Percentiles rank a stretch among this genome's conserved stretches.
Conservation (phyloP, 2,797 vertebrate species). For the Huso huso region DNA sequence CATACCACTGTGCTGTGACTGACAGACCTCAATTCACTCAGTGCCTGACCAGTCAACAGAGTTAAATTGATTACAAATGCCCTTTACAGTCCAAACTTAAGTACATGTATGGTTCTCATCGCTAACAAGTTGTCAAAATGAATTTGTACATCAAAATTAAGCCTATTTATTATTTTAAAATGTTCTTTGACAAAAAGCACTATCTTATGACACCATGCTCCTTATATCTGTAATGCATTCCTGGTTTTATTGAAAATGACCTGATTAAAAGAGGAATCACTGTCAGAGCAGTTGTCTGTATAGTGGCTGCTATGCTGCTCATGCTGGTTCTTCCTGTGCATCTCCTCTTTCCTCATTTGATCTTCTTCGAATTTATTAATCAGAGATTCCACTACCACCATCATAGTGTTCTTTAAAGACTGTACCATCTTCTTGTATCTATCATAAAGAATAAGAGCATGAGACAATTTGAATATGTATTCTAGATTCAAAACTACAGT, state of each 20-base stretch:
- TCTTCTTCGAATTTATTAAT: constrained; percentile 86
- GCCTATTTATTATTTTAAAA: too few species aligned
- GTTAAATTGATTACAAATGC: too few species aligned
- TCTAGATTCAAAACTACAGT: too few species aligned
- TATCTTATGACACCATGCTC: too few species aligned
- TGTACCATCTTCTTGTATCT: constrained; percentile 91
- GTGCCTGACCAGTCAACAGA: not conserved
- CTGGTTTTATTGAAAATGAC: constrained; percentile 37
- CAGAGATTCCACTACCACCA: constrained; percentile 75
- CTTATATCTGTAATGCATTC: too few species aligned
- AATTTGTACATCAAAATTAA: too few species aligned
- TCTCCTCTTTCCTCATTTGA: constrained; percentile 66
- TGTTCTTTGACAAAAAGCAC: too few species aligned
- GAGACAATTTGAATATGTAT: too few species aligned
- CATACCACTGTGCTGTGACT: not conserved
- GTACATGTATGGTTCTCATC: too few species aligned
- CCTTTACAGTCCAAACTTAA: too few species aligned
- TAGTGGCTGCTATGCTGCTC: constrained; percentile 58
- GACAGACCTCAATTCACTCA: constrained; percentile 1
- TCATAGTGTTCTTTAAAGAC: constrained; percentile 79
- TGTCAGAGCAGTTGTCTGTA: constrained; percentile 86
- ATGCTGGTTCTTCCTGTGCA: constrained; percentile 53
- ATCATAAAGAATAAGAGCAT: constrained; percentile 16
- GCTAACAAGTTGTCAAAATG: too few species aligned
- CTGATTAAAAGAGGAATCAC: constrained; percentile 89